phyloP scores from a whole-genome alignment of 2,113 vertebrate species.

The Rhea pennata region DNA sequence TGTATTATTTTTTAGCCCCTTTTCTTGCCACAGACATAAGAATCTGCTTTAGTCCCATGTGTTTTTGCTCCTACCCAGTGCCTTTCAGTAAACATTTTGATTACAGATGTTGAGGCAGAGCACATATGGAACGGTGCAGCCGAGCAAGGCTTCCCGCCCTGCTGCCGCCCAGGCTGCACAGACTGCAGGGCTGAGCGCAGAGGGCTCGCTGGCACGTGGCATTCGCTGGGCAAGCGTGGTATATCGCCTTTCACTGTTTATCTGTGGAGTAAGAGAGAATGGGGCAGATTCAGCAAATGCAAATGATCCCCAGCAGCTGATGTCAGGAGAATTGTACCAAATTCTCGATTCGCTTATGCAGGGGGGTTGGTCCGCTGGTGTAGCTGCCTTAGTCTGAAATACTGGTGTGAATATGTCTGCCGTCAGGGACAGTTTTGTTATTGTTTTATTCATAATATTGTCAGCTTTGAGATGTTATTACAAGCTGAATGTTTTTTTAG shows the following conservation, averaged over 20 bases:
- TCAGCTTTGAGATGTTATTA: neutral
- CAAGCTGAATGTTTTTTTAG: neutral
- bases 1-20: neutral
- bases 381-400: neutral
- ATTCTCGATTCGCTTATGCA: neutral
- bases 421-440: neutral
- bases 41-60: neutral
- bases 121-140: neutral
- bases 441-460: neutral
- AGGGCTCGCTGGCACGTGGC: neutral
- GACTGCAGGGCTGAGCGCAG: neutral
- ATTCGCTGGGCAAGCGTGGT: neutral
- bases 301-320: neutral
- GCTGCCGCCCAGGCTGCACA: neutral
- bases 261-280: rapidly evolving
- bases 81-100: neutral
- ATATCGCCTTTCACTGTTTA: neutral
- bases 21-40: neutral
- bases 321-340: neutral
- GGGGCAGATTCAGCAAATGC: neutral
- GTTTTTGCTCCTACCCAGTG: neutral
- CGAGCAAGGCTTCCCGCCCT: neutral
- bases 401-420: neutral
- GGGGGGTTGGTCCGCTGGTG: rapidly evolving
- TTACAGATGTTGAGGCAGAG: neutral